Evolutionary conservation across 2,113 vertebrate genomes (phyloP), one percentile per base, ranked within the genome.

Genomic region (Uria lomvia): DNA sequence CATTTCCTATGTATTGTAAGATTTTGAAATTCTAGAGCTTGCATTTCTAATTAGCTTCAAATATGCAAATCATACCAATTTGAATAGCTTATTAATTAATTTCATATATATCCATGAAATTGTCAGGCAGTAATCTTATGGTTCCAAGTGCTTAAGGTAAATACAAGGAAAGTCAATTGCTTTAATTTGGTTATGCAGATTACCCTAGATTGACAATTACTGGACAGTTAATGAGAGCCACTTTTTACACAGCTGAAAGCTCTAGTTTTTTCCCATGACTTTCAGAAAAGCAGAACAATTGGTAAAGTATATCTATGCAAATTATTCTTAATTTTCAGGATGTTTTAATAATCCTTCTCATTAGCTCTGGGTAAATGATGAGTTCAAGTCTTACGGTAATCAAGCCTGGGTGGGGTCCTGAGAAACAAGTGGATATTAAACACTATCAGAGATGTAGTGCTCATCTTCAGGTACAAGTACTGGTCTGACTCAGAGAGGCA

Each of bases 271-370:
- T 9, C 52, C 40, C n/a, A 26, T 49, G 75, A 95, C 88, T 85
- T 94, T 92, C 71, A 95, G 90, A 87, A 85, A 85, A 90, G 49
- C 59, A 93, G 89, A 95, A 94, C 65, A 86, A 94, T 85, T 85
- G 66, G 38, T 88, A 76, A 90, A 92, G 59, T 50, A 26, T 58
- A 43, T 58, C 68, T 82, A 77, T 71, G 95, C 76, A 94, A 92
- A 91, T 95, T 59, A 65, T 87, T 91, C 52, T 50, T 91, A 87
- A 89, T 96, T 96, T 95, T 94, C 88, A 93, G 79, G 92, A 80
- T 93, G 52, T 93, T 91, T 96, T 95, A 92, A 89, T 95, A 96
- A 96, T 94, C 65, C 40, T 56, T 72, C 45, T 94, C 89, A 91
- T 95, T 92, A 89, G 52, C 79, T 92, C 34, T 90, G 67, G 34